phyloP scores from a whole-genome alignment of 2,888 invertebrate genomes.

The Eilema griseolum region DNA sequence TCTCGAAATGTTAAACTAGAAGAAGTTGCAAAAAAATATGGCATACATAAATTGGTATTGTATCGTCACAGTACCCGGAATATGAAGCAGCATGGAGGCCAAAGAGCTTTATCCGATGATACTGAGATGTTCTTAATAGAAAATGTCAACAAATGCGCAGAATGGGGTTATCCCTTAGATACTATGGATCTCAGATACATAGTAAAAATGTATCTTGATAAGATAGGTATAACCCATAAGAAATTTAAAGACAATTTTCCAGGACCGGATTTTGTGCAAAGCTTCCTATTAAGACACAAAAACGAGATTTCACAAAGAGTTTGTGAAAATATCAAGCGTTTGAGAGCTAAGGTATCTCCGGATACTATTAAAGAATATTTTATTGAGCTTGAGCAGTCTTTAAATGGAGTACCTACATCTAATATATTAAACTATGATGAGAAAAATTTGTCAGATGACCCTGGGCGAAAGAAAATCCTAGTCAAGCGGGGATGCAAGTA shows the following conservation, averaged over 20 bases:
- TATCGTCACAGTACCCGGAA: slow-evolving; percentile 20
- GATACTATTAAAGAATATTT: slow-evolving; percentile 38
- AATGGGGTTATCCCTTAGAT: slow-evolving; percentile 44
- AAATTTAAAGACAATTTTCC: no score
- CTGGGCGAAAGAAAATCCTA: slow-evolving; percentile 45
- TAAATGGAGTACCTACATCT: slow-evolving; percentile 27
- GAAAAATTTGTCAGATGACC: slow-evolving; percentile 44
- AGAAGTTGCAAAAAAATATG: slow-evolving; percentile 25
- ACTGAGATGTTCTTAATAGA: slow-evolving; percentile 33
- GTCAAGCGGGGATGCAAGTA: slow-evolving; percentile 60
- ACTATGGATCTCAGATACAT: no score
- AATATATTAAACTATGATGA: slow-evolving; percentile 47
- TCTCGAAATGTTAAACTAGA: no score
- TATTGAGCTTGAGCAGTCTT: slow-evolving; percentile 32
- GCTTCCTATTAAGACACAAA: no score
- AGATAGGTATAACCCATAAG: no score
- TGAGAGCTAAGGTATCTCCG: slow-evolving; percentile 38
- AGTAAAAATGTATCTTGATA: no score
- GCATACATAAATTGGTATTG: slow-evolving; percentile 31
- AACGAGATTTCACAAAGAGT: slow-evolving; percentile 32
- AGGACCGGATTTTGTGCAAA: no score
- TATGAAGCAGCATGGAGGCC: slow-evolving; percentile 39
- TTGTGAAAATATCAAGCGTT: slow-evolving; percentile 45
- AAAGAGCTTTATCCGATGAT: slow-evolving; percentile 25
- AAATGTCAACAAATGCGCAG: slow-evolving; percentile 39